Percentiles rank a stretch among this genome's conserved stretches.
Conservation (phyloP, 2,113 vertebrate species). For the Tylochromis polylepis region DNA sequence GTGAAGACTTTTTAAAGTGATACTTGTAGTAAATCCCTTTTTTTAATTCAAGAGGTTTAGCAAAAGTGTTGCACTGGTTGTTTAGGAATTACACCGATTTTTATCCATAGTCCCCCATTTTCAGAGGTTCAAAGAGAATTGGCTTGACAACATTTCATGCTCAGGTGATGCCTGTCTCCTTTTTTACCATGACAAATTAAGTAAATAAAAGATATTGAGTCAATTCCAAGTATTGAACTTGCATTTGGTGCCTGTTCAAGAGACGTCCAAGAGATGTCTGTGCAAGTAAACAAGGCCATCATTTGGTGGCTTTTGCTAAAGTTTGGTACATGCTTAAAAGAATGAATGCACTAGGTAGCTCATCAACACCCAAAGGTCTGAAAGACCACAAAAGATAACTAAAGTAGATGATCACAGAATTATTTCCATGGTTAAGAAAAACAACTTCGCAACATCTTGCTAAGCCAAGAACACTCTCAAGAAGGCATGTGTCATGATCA, state of each 20-base stretch:
- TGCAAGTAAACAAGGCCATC: not conserved
- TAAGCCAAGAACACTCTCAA: not conserved
- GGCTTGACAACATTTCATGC: not conserved
- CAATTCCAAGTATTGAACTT: not conserved
- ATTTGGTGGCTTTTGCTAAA: not conserved
- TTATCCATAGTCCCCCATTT: not conserved
- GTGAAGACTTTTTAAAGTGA: not conserved
- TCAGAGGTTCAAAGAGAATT: not conserved
- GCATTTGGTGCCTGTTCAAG: not conserved
- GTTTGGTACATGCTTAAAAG: accelerated
- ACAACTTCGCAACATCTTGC: not conserved
- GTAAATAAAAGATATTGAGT: not conserved
- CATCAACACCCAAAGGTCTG: not conserved
- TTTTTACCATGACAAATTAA: not conserved
- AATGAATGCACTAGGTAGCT: not conserved
- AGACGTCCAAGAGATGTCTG: accelerated
- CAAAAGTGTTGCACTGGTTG: not conserved
- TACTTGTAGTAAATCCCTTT: no score
- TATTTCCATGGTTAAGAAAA: not conserved
- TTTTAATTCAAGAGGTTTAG: not conserved
- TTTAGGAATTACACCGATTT: not conserved
- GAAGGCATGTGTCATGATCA: not conserved
- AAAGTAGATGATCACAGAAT: not conserved
- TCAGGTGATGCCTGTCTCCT: not conserved
- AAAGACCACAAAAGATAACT: not conserved